A percentile compares a stretch with the other conserved stretches of the same genome.
phyloP scores from a whole-genome alignment of 2,113 vertebrate genomes.

The Lepus americanus region DNA sequence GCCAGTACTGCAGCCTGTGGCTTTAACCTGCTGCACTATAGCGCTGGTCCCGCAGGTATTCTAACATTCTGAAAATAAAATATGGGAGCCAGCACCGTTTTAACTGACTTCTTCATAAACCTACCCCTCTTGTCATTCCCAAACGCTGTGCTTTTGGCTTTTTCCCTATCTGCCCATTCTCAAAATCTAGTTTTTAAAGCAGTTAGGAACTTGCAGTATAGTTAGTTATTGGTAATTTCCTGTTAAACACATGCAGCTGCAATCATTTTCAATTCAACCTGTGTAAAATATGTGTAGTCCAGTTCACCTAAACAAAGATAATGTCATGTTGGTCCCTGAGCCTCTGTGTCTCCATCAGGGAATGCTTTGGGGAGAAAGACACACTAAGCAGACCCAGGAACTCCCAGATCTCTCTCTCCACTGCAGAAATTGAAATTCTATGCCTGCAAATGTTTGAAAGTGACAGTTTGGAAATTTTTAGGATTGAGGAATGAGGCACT shows the following conservation, averaged over 20 bases:
- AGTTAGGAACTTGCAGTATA: neutral
- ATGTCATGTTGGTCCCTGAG: neutral
- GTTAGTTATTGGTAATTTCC: slow-evolving; percentile 23
- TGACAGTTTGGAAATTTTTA: slow-evolving; percentile 56
- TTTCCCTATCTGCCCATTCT: neutral
- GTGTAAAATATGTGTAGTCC: neutral
- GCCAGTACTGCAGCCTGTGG: too few species aligned
- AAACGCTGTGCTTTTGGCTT: neutral
- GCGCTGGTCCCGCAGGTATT: too few species aligned
- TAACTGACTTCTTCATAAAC: slow-evolving; percentile 53
- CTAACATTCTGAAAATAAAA: neutral
- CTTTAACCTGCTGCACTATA: too few species aligned
- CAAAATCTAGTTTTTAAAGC: neutral
- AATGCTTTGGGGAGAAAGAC: neutral
- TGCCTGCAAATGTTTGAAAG: slow-evolving; percentile 38
- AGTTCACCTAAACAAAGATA: neutral
- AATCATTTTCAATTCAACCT: slow-evolving; percentile 53
- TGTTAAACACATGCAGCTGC: neutral
- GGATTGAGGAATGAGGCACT: neutral
- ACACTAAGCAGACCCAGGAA: neutral
- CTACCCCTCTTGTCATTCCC: neutral
- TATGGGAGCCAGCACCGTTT: neutral
- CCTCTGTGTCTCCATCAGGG: neutral
- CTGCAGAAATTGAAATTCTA: slow-evolving; percentile 28
- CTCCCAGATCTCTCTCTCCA: neutral